Conservation (phyloP, 1,140 invertebrate species). For the Druon quercuslanigerum region DNA sequence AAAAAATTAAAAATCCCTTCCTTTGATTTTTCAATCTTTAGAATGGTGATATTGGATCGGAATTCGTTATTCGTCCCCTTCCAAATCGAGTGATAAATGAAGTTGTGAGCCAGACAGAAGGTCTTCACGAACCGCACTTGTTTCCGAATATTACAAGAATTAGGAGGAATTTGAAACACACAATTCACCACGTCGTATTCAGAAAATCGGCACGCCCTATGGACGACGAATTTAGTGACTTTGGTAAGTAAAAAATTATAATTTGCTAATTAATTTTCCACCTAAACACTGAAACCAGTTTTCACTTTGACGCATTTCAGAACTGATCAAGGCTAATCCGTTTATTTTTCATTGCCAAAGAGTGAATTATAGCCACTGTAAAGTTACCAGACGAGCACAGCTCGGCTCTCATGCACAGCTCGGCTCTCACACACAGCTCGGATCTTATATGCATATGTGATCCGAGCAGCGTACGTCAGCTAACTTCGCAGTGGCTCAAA, state of each 20-base stretch:
- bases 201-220: constrained; percentile 82
- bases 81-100: constrained; percentile 80
- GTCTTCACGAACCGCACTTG: constrained; percentile 61
- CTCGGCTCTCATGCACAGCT: no score
- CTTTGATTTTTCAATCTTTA: constrained; percentile 64
- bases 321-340: no score
- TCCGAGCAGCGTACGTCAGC: no score
- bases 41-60: constrained; percentile 93
- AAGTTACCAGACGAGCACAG: no score
- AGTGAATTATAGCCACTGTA: no score
- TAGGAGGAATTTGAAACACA: constrained; percentile 66
- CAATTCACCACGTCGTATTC: constrained; percentile 81
- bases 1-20: neutral
- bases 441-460: no score
- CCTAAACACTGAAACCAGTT: constrained; percentile 49
- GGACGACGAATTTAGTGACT: constrained; percentile 74
- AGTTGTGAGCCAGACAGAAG: constrained; percentile 63
- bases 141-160: constrained; percentile 66
- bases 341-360: no score
- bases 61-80: constrained; percentile 90
- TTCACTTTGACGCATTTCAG: constrained; percentile 24
- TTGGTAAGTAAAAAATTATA: constrained; percentile 60
- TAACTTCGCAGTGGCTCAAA: no score
- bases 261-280: constrained; percentile 37
- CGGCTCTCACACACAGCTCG: no score